phyloP scores from a whole-genome alignment of 2,888 invertebrate species.

The Ophraella communa region DNA sequence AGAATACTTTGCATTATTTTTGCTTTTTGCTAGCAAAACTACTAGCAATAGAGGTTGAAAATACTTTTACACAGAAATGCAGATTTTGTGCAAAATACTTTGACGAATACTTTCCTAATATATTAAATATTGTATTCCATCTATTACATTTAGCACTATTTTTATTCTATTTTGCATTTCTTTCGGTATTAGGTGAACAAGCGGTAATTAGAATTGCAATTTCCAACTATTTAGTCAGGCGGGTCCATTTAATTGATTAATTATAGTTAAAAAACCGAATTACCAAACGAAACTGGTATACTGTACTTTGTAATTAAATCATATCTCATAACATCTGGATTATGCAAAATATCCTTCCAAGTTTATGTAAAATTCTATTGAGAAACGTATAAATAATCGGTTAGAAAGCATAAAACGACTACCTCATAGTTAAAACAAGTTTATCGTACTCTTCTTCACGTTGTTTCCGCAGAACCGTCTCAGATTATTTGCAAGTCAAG shows the following conservation, averaged over 20 bases:
- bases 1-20: no score
- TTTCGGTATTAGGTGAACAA: no score
- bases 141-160: no score
- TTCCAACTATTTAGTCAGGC: neutral
- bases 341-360: slow-evolving; percentile 18
- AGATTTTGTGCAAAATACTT: no score
- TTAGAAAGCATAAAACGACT: slow-evolving; percentile 28
- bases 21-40: no score
- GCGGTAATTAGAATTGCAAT: no score
- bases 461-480: neutral
- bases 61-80: no score
- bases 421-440: slow-evolving; percentile 25
- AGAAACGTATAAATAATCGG: slow-evolving; percentile 22
- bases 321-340: neutral
- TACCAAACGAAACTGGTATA: neutral
- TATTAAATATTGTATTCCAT: no score
- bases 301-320: slow-evolving; percentile 3
- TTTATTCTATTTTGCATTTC: no score
- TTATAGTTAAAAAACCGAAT: neutral
- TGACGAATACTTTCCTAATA: no score
- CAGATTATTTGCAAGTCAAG: no score
- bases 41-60: no score
- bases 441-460: slow-evolving; percentile 27
- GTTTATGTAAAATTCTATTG: slow-evolving; percentile 15
- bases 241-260: neutral